These are phyloP conservation scores for Saguinus imperator DNA, from an alignment of 2,113 vertebrate species.

Conservation along the genomic window DNA sequence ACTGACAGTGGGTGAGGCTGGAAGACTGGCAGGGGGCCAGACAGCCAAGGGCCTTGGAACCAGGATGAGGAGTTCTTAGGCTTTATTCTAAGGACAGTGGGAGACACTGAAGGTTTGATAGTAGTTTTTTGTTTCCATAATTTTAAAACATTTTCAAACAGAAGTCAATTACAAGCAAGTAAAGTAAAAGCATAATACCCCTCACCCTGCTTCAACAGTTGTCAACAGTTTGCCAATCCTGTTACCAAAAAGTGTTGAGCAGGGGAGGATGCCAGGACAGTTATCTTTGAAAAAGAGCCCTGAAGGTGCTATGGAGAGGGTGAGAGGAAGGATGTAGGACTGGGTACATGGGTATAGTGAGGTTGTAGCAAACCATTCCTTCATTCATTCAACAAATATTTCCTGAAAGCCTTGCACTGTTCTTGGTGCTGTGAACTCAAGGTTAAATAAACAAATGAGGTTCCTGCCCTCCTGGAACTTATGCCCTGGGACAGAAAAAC, in stretches of 20 bases:
- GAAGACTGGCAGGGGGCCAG: too few species aligned
- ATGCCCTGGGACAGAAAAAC: not conserved
- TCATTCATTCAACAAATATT: not conserved
- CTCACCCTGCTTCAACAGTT: not conserved
- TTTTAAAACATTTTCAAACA: slow-evolving; percentile 3
- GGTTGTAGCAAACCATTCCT: not conserved
- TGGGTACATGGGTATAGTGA: too few species aligned
- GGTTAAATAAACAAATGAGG: not conserved
- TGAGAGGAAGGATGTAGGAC: accelerated
- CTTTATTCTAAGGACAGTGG: not conserved
- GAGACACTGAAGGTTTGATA: not conserved
- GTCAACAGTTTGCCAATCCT: not conserved
- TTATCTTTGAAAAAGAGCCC: not conserved
- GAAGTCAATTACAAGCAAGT: not conserved
- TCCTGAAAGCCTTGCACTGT: not conserved
- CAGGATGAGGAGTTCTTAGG: accelerated
- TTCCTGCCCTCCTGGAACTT: not conserved
- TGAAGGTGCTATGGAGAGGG: not conserved
- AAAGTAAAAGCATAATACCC: not conserved
- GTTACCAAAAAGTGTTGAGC: not conserved
- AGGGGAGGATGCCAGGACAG: not conserved
- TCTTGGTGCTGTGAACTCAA: not conserved
- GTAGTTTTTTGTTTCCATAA: not conserved
- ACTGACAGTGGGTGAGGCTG: accelerated
- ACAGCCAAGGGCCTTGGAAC: not conserved